phyloP scores from a whole-genome alignment of 1,140 invertebrate species.

The Drosophila triauraria region DNA sequence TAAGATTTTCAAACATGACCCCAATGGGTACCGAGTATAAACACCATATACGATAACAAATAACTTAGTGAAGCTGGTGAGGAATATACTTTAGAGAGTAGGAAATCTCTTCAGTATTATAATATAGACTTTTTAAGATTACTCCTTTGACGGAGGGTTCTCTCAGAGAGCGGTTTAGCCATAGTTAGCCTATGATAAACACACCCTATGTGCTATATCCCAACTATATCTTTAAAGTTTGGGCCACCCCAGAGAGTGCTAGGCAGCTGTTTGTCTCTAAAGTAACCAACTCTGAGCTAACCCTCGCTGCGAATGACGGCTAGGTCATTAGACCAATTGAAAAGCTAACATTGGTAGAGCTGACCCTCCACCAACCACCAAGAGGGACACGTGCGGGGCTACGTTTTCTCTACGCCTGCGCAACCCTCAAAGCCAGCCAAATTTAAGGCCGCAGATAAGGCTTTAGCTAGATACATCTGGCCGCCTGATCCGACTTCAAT shows the following conservation, averaged over 20 bases:
- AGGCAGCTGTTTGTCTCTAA: constrained; percentile 42
- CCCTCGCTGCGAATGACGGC: constrained; percentile 15
- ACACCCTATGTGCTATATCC: not conserved
- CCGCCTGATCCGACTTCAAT: constrained; percentile 33
- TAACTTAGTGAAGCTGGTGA: too few relatives aligned
- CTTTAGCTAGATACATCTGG: not conserved
- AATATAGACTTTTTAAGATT: too few relatives aligned
- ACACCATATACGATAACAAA: too few relatives aligned
- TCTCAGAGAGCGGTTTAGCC: not conserved
- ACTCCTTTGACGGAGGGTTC: too few relatives aligned
- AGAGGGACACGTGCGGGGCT: constrained; percentile 25
- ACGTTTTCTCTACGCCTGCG: constrained; percentile 35
- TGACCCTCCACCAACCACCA: constrained; percentile 40
- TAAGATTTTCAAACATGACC: too few relatives aligned
- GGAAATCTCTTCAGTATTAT: too few relatives aligned
- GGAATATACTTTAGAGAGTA: not conserved
- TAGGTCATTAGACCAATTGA: constrained; percentile 67
- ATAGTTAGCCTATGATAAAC: not conserved
- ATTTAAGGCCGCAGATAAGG: constrained; percentile 1
- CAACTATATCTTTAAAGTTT: not conserved
- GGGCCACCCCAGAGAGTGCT: constrained; percentile 39
- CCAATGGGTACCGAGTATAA: too few relatives aligned
- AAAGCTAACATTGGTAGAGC: constrained; percentile 57
- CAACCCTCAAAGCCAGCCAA: constrained; percentile 45
- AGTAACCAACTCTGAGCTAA: constrained; percentile 26